A percentile compares a stretch with the other conserved stretches of the same genome.
Conservation (phyloP, 2,888 invertebrate species). For the Diogma glabrata region DNA sequence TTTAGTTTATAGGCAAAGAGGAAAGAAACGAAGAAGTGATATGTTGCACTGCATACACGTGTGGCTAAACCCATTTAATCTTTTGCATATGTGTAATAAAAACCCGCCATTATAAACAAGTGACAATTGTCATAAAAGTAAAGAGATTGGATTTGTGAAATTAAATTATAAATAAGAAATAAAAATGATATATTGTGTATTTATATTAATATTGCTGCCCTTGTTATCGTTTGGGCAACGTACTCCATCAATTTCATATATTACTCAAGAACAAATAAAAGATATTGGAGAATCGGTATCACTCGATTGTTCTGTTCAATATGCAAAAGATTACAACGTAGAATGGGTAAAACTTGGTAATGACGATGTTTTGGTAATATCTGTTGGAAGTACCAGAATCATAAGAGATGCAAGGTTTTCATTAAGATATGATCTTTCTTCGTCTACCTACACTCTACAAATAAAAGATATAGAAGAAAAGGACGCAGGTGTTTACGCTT, state of each 20-base stretch:
- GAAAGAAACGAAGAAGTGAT: too few relatives aligned
- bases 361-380: slow-evolving; percentile 64
- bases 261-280: slow-evolving; percentile 82
- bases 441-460: slow-evolving; percentile 71
- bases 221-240: slow-evolving; percentile 47
- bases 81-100: too few relatives aligned
- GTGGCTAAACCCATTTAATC: too few relatives aligned
- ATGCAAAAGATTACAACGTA: slow-evolving; percentile 77
- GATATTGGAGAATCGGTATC: slow-evolving; percentile 85
- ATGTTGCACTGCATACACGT: too few relatives aligned
- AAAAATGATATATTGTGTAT: too few relatives aligned
- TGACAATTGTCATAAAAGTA: too few relatives aligned
- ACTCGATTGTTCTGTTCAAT: slow-evolving; percentile 79
- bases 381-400: slow-evolving; percentile 71
- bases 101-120: too few relatives aligned
- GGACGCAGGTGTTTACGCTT: slow-evolving; percentile 79
- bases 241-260: slow-evolving; percentile 81
- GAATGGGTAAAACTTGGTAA: slow-evolving; percentile 63
- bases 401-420: slow-evolving; percentile 77
- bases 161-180: too few relatives aligned
- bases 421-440: slow-evolving; percentile 62
- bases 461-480: slow-evolving; percentile 90
- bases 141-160: too few relatives aligned
- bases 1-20: too few relatives aligned
- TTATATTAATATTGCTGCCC: too few relatives aligned